Percentiles rank a stretch among this genome's conserved stretches.
These are phyloP conservation scores for Calephelis nemesis DNA, from an alignment of 1,140 invertebrate genomes.

Conservation along the genomic window DNA sequence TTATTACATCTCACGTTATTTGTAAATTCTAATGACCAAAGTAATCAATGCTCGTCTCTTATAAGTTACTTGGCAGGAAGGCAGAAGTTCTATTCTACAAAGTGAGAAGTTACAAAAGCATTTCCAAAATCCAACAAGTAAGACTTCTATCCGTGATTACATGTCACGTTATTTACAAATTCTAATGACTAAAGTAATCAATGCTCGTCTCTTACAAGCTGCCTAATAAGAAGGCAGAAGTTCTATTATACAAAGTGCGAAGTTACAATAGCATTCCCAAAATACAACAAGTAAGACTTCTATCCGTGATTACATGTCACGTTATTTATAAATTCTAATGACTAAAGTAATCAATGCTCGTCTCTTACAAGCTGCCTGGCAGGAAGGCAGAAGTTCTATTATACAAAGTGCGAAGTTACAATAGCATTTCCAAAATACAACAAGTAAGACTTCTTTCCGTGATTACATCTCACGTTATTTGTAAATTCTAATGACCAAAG, in stretches of 20 bases:
- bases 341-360: no score
- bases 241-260: no score
- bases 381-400: no score
- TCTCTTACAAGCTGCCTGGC: no score
- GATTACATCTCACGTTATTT: constrained; percentile 22
- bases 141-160: constrained; percentile 6
- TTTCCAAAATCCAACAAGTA: neutral
- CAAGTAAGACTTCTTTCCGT: neutral
- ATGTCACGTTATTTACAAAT: constrained; percentile 19
- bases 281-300: constrained; percentile 4
- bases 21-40: neutral
- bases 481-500: neutral
- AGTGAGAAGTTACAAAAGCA: neutral
- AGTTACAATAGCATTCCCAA: neutral
- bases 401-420: neutral
- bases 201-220: no score
- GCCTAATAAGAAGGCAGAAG: no score
- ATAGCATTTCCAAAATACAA: constrained; percentile 1
- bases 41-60: no score
- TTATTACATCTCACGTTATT: constrained; percentile 21
- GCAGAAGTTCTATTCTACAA: no score
- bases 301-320: constrained; percentile 12
- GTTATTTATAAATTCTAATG: constrained; percentile 19
- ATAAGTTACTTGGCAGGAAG: no score
- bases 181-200: no score